phyloP scores from a whole-genome alignment of 2,888 invertebrate genomes.

The Rhamphomyia laevipes region DNA sequence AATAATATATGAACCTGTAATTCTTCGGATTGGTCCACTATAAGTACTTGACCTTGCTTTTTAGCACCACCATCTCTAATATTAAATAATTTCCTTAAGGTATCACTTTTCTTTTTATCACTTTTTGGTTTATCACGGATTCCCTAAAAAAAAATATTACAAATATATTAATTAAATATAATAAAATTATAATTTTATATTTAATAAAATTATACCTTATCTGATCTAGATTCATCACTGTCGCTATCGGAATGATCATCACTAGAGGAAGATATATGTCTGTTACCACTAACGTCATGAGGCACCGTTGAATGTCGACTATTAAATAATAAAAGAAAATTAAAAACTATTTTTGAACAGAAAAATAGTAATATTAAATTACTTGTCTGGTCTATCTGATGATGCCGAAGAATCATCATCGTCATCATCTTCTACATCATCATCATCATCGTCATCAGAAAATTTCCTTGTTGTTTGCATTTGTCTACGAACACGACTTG shows the following conservation, averaged over 20 bases:
- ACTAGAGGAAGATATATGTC: slow-evolving; percentile 8
- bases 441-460: slow-evolving; percentile 1
- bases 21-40: slow-evolving; percentile 50
- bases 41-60: slow-evolving; percentile 59
- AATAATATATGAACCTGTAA: slow-evolving; percentile 18
- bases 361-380: background rate
- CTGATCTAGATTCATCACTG: slow-evolving; percentile 22
- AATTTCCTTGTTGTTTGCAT: background rate
- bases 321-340: background rate
- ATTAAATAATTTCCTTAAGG: slow-evolving; percentile 53
- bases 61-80: slow-evolving; percentile 62
- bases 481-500: background rate
- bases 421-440: slow-evolving; percentile 11
- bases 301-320: slow-evolving; percentile 10
- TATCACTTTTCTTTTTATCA: slow-evolving; percentile 61
- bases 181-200: background rate
- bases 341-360: no score
- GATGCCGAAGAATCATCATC: slow-evolving; percentile 17
- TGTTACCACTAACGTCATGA: background rate
- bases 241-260: slow-evolving; percentile 22
- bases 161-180: no score
- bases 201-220: slow-evolving; percentile 14
- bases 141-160: no score
- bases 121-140: slow-evolving; percentile 34
- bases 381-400: slow-evolving; percentile 3